Base-by-base conservation (phyloP, 2,113 vertebrate species). In the Petromus typicus region DNA sequence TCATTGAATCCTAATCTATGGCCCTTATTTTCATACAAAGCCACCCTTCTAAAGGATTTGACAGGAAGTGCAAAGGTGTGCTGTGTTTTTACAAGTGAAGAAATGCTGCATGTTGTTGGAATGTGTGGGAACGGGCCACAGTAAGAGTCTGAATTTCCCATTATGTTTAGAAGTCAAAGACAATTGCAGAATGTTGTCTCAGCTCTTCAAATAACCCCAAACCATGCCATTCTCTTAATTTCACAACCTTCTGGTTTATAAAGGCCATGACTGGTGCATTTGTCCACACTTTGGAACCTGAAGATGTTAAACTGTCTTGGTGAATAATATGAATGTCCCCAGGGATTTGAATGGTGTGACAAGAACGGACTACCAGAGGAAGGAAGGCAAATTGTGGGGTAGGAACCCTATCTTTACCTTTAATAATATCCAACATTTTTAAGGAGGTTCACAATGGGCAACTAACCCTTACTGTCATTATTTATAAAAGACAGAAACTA, bases 261-360 rank as follows among this genome's bases (percentile, higher is more conserved):
- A 91, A 32, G 81, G 30, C 43, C 85, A 86, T 86, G 45, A 54
- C 34, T 71, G 75, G 16, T 89, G 59, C 81, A 69, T 82, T 16
- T 5, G 30, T 78, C 69, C 30, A 40, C 59, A 78, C 89, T 84
- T 94, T 94, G 43, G 30, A 82, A 92, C 20, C 54, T 91, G 43
- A 92, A 94, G 73, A n/a, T 95, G 12, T 75, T 86, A 64, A 93
- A 59, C 45, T 85, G 45, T 93, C 56, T 89, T 37, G 25, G 45
- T 69, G 54, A 97, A 79, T 73, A 51, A 90, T 64, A 30, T 54
- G 71, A 75, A 81, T 95, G 17, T 91, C 30, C 30, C 32, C 59
- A 67, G 57, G n/a, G 48, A 86, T 93, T 89, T 83, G 51, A 84
- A 79, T 78, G 73, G 14, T 22, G 5, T 57, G 57, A 76, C 9